Evolutionary conservation across 2,888 invertebrate genomes (phyloP), one percentile per base, ranked within the genome.

Genomic region (Hemistola chrysoprasaria): DNA sequence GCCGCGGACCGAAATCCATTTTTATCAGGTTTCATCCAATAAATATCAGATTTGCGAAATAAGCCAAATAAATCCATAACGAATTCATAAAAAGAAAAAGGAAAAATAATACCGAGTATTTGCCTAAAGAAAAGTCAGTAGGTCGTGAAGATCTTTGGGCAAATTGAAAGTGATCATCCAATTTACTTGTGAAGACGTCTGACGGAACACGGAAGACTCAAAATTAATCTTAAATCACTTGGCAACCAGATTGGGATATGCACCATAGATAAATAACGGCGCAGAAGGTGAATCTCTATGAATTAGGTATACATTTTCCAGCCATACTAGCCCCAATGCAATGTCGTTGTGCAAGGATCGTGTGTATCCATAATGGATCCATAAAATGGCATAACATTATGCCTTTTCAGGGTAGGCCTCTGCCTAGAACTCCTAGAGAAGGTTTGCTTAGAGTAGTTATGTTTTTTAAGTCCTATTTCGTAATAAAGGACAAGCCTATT

Each of bases 211-310:
- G 48, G 46, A 16, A 16, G 16, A 16, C 16, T 48, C 39, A 34
- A 44, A 55, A 64, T 59, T 63, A 64, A 69, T 65, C 57, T 56
- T 41, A 50, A 65, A 63, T 72, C 62, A 59, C 65, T 64, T 64
- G 59, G 58, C 54, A 62, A 65, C 58, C 43, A 40, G 51, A 48
- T 51, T 40, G 28, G 28, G 29, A 36, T 27, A 43, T 50, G 40
- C 30, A 34, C 35, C 29, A 47, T 44, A 43, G 46, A 23, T 8
- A 16, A n/a, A 24, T 29, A 25, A 11, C 23, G 6, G 11, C 1
- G 30, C 25, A 16, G 16, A 4, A 16, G 2, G 4, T 3, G 16
- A 16, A n/a, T n/a, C n/a, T n/a, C n/a, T n/a, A n/a, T n/a, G n/a
- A n/a, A n/a, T n/a, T n/a, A n/a, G n/a, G n/a, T n/a, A n/a, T n/a